These are phyloP conservation scores for Sebastes aleutianus DNA, from an alignment of 2,797 vertebrate species.

Conservation along the genomic window DNA sequence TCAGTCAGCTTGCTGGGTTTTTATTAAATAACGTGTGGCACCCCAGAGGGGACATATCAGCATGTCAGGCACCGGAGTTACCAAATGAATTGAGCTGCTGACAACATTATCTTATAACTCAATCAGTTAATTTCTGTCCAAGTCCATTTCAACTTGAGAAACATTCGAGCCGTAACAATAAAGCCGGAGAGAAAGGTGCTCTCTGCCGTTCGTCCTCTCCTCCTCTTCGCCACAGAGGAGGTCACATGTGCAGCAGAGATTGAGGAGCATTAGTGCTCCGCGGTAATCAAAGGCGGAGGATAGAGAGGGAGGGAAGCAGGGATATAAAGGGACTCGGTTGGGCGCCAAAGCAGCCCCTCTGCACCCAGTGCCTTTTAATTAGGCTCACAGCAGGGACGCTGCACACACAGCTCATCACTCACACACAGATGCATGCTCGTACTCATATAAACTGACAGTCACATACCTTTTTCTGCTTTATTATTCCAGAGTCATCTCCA, in stretches of 20 bases:
- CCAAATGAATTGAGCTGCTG: not conserved
- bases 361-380: constrained; percentile 90
- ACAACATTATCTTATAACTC: not conserved
- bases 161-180: not conserved
- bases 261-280: constrained; percentile 78
- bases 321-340: constrained; percentile 80
- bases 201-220: not conserved
- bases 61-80: not conserved
- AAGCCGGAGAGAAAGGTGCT: constrained; percentile 7
- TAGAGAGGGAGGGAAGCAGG: constrained; percentile 63
- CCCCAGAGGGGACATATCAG: not conserved
- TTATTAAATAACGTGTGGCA: not conserved
- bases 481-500: constrained; percentile 55
- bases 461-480: constrained; percentile 55
- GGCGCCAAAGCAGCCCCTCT: constrained; percentile 81
- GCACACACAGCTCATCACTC: constrained; percentile 64
- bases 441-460: constrained; percentile 46
- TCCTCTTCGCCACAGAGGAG: constrained; percentile 30
- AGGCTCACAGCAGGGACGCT: constrained; percentile 86
- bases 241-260: constrained; percentile 75
- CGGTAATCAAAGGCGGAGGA: constrained; percentile 86
- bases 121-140: not conserved
- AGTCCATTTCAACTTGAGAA: constrained; percentile 14
- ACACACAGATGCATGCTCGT: constrained; percentile 47
- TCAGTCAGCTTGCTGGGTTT: not conserved